These are phyloP conservation scores for Sparus aurata DNA, from an alignment of 2,797 vertebrate genomes.

Conservation along the genomic window DNA sequence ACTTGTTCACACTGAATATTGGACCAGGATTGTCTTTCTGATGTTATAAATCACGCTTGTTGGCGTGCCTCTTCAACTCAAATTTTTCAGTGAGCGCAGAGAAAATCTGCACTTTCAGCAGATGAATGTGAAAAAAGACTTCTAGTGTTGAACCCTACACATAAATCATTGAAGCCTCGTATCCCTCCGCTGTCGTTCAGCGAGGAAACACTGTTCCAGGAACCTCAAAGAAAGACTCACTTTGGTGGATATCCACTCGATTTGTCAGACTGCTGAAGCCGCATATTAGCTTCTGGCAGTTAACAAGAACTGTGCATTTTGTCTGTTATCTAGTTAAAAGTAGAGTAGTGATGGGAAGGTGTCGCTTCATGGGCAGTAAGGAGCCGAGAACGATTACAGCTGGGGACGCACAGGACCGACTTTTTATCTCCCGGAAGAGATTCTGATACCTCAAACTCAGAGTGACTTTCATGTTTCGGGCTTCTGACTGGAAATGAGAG, in stretches of 20 bases:
- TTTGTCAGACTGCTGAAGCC: background rate
- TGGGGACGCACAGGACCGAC: background rate
- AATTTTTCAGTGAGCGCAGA: too few relatives aligned
- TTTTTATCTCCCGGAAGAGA: background rate
- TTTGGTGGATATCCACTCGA: background rate
- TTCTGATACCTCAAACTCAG: background rate
- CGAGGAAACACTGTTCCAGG: background rate
- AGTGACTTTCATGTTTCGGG: background rate
- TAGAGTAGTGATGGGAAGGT: background rate
- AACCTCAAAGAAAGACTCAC: background rate
- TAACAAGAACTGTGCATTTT: background rate
- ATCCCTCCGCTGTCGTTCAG: background rate
- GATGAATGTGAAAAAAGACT: too few relatives aligned
- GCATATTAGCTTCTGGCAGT: background rate
- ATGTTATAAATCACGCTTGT: too few relatives aligned
- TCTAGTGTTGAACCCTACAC: too few relatives aligned
- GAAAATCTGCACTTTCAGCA: too few relatives aligned
- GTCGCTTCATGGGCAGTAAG: background rate
- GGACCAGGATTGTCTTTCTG: too few relatives aligned
- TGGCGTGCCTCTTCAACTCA: too few relatives aligned
- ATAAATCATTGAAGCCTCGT: too few relatives aligned
- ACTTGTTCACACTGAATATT: too few relatives aligned
- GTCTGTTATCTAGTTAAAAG: background rate
- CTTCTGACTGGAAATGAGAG: slow-evolving; percentile 12
- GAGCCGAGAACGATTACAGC: background rate